A percentile compares a stretch with the other conserved stretches of the same genome.
Conservation (phyloP, 2,888 invertebrate genomes). For the Ganaspis brasiliensis region DNA sequence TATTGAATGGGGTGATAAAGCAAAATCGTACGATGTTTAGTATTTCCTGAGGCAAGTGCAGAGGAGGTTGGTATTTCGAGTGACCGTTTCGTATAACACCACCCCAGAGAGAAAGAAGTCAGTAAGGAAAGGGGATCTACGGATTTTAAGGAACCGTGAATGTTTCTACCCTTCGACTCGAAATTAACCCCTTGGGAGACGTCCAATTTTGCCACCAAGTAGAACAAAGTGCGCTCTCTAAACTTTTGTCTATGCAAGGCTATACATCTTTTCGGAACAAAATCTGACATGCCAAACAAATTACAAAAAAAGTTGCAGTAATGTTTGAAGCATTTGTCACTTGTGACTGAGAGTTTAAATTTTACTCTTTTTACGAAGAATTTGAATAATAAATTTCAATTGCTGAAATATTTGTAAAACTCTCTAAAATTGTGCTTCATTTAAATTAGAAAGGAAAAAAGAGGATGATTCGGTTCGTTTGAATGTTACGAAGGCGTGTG, state of each 20-base stretch:
- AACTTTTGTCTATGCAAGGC: constrained; percentile 47
- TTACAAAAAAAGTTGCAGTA: neutral
- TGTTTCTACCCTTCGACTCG: constrained; percentile 73
- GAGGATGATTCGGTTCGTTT: constrained; percentile 36
- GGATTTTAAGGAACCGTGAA: constrained; percentile 80
- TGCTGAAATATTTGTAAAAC: no score
- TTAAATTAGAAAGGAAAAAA: neutral
- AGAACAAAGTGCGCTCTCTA: neutral
- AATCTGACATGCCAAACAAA: constrained; percentile 16
- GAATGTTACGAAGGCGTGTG: constrained; percentile 56
- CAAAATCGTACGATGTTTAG: constrained; percentile 31
- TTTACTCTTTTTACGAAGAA: neutral
- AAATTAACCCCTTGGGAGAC: constrained; percentile 77
- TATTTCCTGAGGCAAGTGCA: constrained; percentile 16
- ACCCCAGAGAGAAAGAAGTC: constrained; percentile 71
- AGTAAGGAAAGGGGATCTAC: constrained; percentile 70
- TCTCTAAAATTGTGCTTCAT: no score
- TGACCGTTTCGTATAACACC: constrained; percentile 77
- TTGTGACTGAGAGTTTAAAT: neutral
- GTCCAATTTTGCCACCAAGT: constrained; percentile 19
- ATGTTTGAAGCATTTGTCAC: no score
- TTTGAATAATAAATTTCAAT: no score
- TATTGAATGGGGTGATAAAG: constrained; percentile 32
- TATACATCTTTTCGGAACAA: neutral
- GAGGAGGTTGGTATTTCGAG: constrained; percentile 71